Evolutionary conservation across 2,888 invertebrate species (phyloP).

Genomic region (Hydrotaea cyrtoneurina): DNA sequence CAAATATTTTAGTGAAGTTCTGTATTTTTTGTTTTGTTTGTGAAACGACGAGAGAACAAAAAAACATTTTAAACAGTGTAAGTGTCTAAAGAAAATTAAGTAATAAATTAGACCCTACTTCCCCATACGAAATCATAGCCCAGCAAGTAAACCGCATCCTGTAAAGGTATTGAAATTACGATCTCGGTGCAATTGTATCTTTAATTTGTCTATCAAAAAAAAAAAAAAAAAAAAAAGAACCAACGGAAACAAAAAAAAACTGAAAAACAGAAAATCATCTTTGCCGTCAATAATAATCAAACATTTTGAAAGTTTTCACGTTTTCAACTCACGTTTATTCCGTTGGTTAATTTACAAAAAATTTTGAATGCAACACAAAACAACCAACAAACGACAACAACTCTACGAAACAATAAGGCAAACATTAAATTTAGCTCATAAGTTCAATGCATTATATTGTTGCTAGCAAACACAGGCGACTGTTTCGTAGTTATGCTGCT

Average conservation of each 20-base stretch:
- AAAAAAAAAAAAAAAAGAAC: too few relatives aligned
- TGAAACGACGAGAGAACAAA: too few relatives aligned
- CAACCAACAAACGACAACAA: not conserved
- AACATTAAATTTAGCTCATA: slow-evolving; percentile 49
- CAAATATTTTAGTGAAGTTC: not conserved
- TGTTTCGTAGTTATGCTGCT: not conserved
- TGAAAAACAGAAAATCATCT: too few relatives aligned
- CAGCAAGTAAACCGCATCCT: too few relatives aligned
- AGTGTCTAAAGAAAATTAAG: slow-evolving; percentile 40
- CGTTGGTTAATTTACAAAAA: not conserved
- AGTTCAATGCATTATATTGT: slow-evolving; percentile 55
- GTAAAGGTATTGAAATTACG: too few relatives aligned
- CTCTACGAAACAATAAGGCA: not conserved
- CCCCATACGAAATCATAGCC: too few relatives aligned
- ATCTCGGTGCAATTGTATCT: too few relatives aligned
- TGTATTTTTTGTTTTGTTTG: too few relatives aligned
- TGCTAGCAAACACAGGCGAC: not conserved
- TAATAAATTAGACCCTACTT: too few relatives aligned
- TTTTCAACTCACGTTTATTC: slow-evolving; percentile 49
- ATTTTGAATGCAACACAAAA: slow-evolving; percentile 8
- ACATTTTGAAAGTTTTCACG: slow-evolving; percentile 44
- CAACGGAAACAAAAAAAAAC: too few relatives aligned
- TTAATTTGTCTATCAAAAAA: too few relatives aligned
- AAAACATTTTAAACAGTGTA: slow-evolving; percentile 39
- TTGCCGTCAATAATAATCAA: too few relatives aligned